A percentile compares a stretch with the other conserved stretches of the same genome.
phyloP scores from a whole-genome alignment of 2,888 invertebrate species.

The Tortrix viridana region DNA sequence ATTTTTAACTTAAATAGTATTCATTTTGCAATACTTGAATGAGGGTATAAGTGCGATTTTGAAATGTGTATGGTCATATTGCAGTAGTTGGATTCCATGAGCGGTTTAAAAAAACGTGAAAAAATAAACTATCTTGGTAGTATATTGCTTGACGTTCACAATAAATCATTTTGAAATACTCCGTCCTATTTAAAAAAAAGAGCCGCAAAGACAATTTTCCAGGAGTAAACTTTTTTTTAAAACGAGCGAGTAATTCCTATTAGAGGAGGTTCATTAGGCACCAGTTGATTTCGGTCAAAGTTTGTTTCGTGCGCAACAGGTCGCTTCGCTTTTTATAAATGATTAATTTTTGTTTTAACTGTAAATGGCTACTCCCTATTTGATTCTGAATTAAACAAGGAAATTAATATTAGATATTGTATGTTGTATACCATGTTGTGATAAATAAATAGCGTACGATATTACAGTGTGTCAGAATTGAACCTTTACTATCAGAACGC shows the following conservation, averaged over 20 bases:
- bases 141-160: too few species aligned
- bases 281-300: slow-evolving; percentile 4
- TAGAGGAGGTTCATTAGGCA: slow-evolving; percentile 14
- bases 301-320: slow-evolving; percentile 16
- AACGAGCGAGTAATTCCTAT: slow-evolving; percentile 4
- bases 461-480: too few species aligned
- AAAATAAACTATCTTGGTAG: too few species aligned
- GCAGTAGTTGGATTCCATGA: too few species aligned
- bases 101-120: too few species aligned
- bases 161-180: too few species aligned
- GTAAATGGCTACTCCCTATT: background rate
- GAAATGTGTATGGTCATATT: too few species aligned
- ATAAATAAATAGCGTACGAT: background rate
- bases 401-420: background rate
- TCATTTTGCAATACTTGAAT: too few species aligned
- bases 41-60: too few species aligned
- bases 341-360: slow-evolving; percentile 10
- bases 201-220: background rate
- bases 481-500: too few species aligned
- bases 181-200: background rate
- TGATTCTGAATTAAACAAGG: background rate
- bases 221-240: background rate
- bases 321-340: slow-evolving; percentile 11
- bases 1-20: too few species aligned
- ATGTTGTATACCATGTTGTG: background rate